Percentiles rank a stretch among this genome's conserved stretches.
Conservation (phyloP, 1,140 invertebrate genomes). For the Adoxophyes honmai region DNA sequence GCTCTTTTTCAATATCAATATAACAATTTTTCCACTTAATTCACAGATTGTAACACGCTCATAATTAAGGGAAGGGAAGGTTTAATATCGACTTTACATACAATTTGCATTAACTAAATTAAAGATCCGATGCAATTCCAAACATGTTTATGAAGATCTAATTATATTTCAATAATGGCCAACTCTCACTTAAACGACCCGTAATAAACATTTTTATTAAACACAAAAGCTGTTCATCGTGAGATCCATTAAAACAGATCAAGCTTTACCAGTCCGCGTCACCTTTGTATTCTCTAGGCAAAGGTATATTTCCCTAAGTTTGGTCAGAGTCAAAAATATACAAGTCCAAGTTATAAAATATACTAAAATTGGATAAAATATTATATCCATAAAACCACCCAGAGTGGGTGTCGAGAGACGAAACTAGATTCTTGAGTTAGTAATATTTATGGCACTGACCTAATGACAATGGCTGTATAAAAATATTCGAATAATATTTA, state of each 20-base stretch:
- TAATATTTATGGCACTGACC: not conserved
- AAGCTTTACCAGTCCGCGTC: not conserved
- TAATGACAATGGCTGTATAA: conserved; percentile 23
- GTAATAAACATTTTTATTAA: not conserved
- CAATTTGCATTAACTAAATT: too few species aligned
- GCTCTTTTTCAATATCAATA: not conserved
- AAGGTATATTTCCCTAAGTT: not conserved
- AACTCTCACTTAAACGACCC: not conserved
- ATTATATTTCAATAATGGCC: not conserved
- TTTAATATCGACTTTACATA: too few species aligned
- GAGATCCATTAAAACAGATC: not conserved
- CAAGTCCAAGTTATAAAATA: too few species aligned
- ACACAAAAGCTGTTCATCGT: not conserved
- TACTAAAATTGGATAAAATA: too few species aligned
- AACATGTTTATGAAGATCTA: too few species aligned
- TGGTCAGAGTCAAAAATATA: conserved; percentile 1
- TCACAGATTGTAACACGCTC: not conserved
- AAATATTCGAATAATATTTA: conserved; percentile 27
- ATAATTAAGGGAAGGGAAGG: too few species aligned
- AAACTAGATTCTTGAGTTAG: too few species aligned
- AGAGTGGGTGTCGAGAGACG: too few species aligned
- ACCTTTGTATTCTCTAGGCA: not conserved
- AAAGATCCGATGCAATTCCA: too few species aligned
- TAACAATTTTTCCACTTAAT: too few species aligned
- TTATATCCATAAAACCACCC: too few species aligned